Base-by-base conservation (phyloP, 2,113 vertebrate genomes). In the Chloropsis cyanopogon region DNA sequence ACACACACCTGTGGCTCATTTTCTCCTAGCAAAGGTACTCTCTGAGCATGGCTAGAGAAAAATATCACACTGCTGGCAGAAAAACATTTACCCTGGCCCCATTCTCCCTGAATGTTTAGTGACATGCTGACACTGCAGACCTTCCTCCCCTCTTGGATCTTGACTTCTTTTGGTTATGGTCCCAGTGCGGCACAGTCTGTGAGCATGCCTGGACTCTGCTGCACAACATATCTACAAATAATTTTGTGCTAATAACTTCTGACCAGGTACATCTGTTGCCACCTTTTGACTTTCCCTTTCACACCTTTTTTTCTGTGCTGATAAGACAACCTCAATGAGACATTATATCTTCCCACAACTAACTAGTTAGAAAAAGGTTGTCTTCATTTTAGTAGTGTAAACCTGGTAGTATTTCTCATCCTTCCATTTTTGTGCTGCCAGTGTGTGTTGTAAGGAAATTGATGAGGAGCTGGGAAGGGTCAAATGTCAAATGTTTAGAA, bases 181-280 rank as follows among this genome's bases (percentile, higher is more conserved):
- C 82, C 42, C 37, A 23, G 31, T 21, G 23, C 20, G 28, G 20
- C 37, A 63, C 11, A 33, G 22, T 11, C 21, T 61, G 16, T 57
- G 26, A 66, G 25, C 0, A 0, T 59, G 17, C 15, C 64, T 78
- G 28, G 16, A 37, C 25, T 49, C 19, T n/a, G 10, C 5, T 42
- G 41, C 22, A 20, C 39, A 68, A 8, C 23, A 4, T 25, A 11
- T 18, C 12, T 39, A 23, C 26, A 54, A 31, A 70, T 53, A 63
- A 73, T 84, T 90, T 82, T 50, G 17, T 70, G 6, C 4, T 57
- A 37, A 28, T 50, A 57, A n/a, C 15, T 75, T 39, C 47, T 69
- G 56, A 35, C 7, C 22, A 14, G 23, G 4, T 42, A 28, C 18
- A 16, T 16, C 7, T 89, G 39, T 68, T 85, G 28, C 22, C 13